Conservation (phyloP, 2,797 vertebrate genomes). For the Mus caroli region DNA sequence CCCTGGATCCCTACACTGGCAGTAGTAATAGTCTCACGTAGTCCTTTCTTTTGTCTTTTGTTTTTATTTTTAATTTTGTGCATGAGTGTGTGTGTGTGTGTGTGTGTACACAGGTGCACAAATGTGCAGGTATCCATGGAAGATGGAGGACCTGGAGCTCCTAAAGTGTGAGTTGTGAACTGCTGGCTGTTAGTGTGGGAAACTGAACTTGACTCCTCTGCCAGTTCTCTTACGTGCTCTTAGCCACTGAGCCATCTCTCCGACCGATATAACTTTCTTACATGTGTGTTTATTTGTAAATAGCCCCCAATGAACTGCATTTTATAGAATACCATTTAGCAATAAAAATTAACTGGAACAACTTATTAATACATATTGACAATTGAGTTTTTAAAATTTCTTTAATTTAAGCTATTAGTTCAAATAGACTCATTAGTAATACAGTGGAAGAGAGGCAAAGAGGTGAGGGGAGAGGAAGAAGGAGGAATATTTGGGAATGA, state of each 20-base stretch:
- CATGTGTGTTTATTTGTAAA: not conserved
- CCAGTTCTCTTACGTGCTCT: not conserved
- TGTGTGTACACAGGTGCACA: not conserved
- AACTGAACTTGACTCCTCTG: not conserved
- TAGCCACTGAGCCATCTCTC: not conserved
- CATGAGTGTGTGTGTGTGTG: not conserved
- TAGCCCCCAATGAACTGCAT: not conserved
- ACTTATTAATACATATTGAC: not conserved
- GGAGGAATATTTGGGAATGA: not conserved
- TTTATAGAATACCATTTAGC: not conserved
- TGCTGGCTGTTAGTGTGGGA: not conserved
- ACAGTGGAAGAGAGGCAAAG: not conserved
- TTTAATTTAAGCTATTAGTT: conserved; percentile 52
- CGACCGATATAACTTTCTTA: not conserved
- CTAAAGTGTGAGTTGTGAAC: not conserved
- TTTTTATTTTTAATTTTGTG: not conserved
- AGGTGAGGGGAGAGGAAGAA: not conserved
- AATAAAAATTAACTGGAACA: not conserved
- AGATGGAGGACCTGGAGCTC: not conserved
- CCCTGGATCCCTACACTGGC: not conserved
- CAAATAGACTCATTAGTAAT: not conserved
- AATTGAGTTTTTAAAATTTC: not conserved
- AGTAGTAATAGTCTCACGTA: not conserved
- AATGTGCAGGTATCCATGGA: not conserved
- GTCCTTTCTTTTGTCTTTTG: not conserved